Base-by-base conservation (phyloP, 2,113 vertebrate species). In the Condylura cristata region DNA sequence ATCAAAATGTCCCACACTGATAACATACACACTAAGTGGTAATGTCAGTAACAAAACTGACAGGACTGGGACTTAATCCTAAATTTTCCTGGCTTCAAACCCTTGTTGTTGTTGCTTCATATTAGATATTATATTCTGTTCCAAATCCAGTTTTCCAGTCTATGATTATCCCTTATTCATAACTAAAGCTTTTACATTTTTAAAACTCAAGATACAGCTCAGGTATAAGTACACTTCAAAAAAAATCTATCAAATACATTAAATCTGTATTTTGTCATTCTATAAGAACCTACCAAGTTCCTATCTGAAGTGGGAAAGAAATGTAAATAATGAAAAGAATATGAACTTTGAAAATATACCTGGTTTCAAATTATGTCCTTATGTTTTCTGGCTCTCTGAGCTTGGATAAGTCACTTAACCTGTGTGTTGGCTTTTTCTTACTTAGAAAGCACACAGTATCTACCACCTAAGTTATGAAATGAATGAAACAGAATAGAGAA, bases 281-380 rank as follows among this genome's bases (percentile, higher is more conserved):
- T 8, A 1, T 41, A 74, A 80, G 71, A 84, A 80, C 20, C 8
- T 83, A 34, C 14, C 82, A 51, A 68, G 34, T 34, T 82, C 24
- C 79, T 84, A 83, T 48, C 32, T 91, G 51, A 92, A 96, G 16
- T 72, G 26, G 81, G 82, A 90, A 86, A 37, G 32, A 72, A 66
- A 34, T 83, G 7, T 83, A 48, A 91, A 91, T 18, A 87, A 78
- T 71, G 60, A 91, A 80, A 96, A 87, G 20, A 89, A 83, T 65
- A 79, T 0, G 1, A 48, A 65, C 41, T 83, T 1, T 83, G 7
- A 92, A 74, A 71, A 91, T 32, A 87, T 3, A 84, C 12, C 30
- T 44, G 6, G 26, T 76, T 93, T 93, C 71, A 95, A 84, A 86
- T 90, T 90, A 39, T 85, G 66, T 32, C 56, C 9, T 65, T 34